Evolutionary conservation across 2,113 vertebrate genomes (phyloP).

Genomic region (Oryzias curvinotus): DNA sequence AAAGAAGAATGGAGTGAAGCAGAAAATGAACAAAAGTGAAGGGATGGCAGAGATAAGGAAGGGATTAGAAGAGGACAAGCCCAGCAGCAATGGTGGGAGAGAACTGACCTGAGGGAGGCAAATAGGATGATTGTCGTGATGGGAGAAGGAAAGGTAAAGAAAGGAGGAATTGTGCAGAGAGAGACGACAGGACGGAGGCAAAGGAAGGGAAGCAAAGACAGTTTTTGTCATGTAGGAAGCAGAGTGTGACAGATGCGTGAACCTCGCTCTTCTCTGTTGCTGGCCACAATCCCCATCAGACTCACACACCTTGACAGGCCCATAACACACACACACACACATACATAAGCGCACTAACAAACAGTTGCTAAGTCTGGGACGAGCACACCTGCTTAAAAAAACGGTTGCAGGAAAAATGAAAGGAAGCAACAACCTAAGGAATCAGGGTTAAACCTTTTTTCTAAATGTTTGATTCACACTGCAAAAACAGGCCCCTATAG

Average conservation of each 20-base stretch:
- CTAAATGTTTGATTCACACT: conserved; percentile 3
- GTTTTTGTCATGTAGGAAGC: conserved; percentile 58
- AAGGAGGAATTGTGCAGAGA: not conserved
- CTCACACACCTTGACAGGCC: conserved; percentile 50
- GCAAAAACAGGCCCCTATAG: not conserved
- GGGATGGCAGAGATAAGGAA: conserved; percentile 58
- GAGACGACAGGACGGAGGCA: conserved; percentile 12
- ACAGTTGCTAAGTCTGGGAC: conserved; percentile 35
- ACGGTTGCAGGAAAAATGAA: conserved; percentile 48
- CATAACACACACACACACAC: conserved; percentile 24
- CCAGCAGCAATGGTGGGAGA: conserved; percentile 41
- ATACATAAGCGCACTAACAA: conserved; percentile 19
- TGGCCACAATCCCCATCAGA: conserved; percentile 41
- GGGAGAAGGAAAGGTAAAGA: not conserved
- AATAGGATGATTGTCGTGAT: conserved; percentile 14
- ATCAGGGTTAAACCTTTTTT: not conserved
- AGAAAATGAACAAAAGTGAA: conserved; percentile 50
- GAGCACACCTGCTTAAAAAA: conserved; percentile 5
- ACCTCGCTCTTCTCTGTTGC: conserved; percentile 37
- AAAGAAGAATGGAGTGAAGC: conserved; percentile 45
- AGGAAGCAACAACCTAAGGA: conserved; percentile 61
- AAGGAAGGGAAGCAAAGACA: conserved; percentile 19
- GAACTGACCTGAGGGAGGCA: conserved; percentile 43
- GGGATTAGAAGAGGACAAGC: conserved; percentile 14
- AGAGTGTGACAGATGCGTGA: conserved; percentile 58